Base-by-base conservation (phyloP, 2,888 invertebrate species). In the Papilio protenor region DNA sequence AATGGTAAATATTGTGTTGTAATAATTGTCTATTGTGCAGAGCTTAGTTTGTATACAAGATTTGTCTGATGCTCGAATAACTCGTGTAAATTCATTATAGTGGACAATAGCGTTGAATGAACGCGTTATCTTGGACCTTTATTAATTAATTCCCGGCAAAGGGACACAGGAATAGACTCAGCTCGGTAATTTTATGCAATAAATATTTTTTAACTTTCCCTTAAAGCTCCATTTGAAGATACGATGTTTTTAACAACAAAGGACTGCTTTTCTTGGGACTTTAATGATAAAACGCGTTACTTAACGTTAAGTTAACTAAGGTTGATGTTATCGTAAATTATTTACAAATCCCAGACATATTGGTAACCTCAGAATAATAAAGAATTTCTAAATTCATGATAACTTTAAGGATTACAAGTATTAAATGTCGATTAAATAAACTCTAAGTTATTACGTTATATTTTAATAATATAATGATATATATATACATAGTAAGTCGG, bases 81-180 rank as follows among this genome's bases (percentile, higher is more conserved):
- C 78, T 84, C 82, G 81, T 83, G 83, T 82, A 77, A 75, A 80
- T 82, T 84, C 80, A 84, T 77, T 77, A 80, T 79, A 82, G 80
- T 75, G 81, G 81, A 80, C 79, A 75, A 80, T 76, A 70, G 74
- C 23, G 23, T 33, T 27, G 18, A 72, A 75, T 79, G 66, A 79
- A 73, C 70, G 75, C 76, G 73, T 76, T 76, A 79, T 74, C 77
- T 77, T 33, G 33, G 23, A 45, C 18, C 77, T 77, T 73, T 75
- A 81, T 78, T 79, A 79, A 79, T 74, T 74, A 76, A 81, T 73
- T 73, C 73, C 52, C n/a, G 75, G 23, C 77, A 77, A 75, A 79
- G 76, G 73, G 64, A 47, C 75, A 57, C 77, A 75, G 76, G 69
- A 78, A 75, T 40, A 49, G 18, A 76, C 73, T 71, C 57, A 23